A percentile compares a stretch with the other conserved stretches of the same genome.
phyloP scores from a whole-genome alignment of 2,797 vertebrate genomes.

The Eleutherodactylus coqui region DNA sequence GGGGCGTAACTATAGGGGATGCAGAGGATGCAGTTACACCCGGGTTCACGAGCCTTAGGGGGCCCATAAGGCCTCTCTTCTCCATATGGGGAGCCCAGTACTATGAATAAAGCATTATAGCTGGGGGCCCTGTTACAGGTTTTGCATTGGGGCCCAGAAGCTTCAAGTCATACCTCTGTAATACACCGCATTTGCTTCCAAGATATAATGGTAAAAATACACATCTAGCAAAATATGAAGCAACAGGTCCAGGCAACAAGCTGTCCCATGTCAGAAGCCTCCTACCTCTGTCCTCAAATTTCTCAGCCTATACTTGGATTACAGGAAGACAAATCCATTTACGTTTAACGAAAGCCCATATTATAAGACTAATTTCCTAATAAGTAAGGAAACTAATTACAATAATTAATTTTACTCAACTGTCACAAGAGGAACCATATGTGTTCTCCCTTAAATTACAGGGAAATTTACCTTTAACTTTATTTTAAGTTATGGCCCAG shows the following conservation, averaged over 20 bases:
- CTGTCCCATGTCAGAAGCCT: constrained; percentile 6
- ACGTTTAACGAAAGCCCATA: constrained; percentile 23
- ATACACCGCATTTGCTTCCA: not conserved
- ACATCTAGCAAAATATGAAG: not conserved
- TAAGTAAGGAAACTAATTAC: constrained; percentile 51
- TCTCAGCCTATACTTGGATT: not conserved
- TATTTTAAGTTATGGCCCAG: constrained; percentile 39
- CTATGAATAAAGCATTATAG: too few species aligned
- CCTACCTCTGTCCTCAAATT: constrained; percentile 15
- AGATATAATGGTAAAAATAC: not conserved
- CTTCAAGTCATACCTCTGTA: too few species aligned
- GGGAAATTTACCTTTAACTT: constrained; percentile 21
- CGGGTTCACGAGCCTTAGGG: too few species aligned
- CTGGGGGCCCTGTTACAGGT: too few species aligned
- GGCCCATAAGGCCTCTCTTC: too few species aligned
- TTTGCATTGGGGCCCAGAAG: too few species aligned
- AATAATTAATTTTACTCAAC: constrained; percentile 57
- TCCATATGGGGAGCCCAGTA: too few species aligned
- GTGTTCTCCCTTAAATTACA: constrained; percentile 26
- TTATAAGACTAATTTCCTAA: constrained; percentile 51
- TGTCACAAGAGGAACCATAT: constrained; percentile 57
- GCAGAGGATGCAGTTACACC: too few species aligned
- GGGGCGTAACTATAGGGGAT: too few species aligned
- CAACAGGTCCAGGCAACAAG: not conserved
- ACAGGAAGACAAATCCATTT: constrained; percentile 36